phyloP scores from a whole-genome alignment of 1,140 invertebrate species.

The Brachionus rubens region DNA sequence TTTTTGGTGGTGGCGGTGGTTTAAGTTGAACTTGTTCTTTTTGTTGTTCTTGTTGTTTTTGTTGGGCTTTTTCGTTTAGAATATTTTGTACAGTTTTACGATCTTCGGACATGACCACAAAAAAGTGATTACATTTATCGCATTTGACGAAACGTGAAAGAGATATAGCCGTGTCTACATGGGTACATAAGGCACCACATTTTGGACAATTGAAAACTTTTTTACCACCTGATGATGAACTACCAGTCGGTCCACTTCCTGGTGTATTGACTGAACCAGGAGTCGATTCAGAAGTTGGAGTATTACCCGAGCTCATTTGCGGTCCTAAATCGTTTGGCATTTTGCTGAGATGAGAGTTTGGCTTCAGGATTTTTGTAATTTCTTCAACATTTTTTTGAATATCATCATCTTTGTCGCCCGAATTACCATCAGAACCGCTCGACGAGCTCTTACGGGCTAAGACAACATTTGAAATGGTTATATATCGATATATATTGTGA shows the following conservation, averaged over 20 bases:
- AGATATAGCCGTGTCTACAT: conserved; percentile 89
- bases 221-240: conserved; percentile 24
- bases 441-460: neutral
- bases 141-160: conserved; percentile 93
- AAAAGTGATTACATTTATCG: conserved; percentile 95
- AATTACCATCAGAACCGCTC: neutral
- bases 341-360: neutral
- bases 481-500: neutral
- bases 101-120: conserved; percentile 83
- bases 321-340: neutral
- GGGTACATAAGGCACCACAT: conserved; percentile 89
- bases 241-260: neutral
- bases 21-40: neutral
- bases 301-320: neutral
- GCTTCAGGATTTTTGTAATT: neutral
- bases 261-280: neutral
- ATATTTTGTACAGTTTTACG: conserved; percentile 1
- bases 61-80: neutral
- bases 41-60: conserved; percentile 27
- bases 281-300: neutral
- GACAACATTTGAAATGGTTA: neutral
- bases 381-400: conserved; percentile 25
- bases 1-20: conserved; percentile 33
- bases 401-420: neutral
- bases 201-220: conserved; percentile 70